Base-by-base conservation (phyloP, 2,797 vertebrate genomes). In the Lutjanus argentimaculatus region DNA sequence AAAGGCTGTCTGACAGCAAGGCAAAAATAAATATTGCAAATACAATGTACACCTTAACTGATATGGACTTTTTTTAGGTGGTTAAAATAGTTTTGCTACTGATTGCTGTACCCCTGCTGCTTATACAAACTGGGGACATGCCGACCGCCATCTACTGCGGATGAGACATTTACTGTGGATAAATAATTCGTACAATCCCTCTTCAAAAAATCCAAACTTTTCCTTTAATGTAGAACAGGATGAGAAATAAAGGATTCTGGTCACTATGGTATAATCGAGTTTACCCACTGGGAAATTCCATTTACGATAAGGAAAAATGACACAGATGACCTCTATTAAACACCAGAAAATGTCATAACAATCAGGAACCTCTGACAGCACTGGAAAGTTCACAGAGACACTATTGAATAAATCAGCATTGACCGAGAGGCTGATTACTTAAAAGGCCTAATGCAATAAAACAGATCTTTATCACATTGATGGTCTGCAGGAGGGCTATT, bases 321-420 rank as follows among this genome's bases (percentile, higher is more conserved):
- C 73, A 25, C 8, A 13, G 8, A 21, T 88, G 79, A 88, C 84
- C 72, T 88, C 72, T 57, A 78, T 80, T 67, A 85, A 79, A 80
- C 45, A 73, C 36, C 22, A 40, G 55, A 51, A 68, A 85, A 80
- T 12, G 55, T 51, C 52, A 57, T 36, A 15, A 58, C 30, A 64
- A 64, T 77, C 70, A 68, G 40, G 46, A 83, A 74, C 1, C 36
- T 10, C 43, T 13, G 56, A 71, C 36, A 78, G 67, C 22, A 21
- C 52, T 6, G 51, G 53, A 66, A 58, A 52, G 58, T 62, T 83
- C 51, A 75, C 30, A 51, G 52, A 45, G 8, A 56, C 46, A 1
- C 11, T 3, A 21, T 25, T 58, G 76, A 86, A 85, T 79, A 80
- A 67, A 88, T 76, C 79, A 85, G 75, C 62, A 68, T 25, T 57